phyloP scores from a whole-genome alignment of 1,140 invertebrate species.

The Aethina tumida region DNA sequence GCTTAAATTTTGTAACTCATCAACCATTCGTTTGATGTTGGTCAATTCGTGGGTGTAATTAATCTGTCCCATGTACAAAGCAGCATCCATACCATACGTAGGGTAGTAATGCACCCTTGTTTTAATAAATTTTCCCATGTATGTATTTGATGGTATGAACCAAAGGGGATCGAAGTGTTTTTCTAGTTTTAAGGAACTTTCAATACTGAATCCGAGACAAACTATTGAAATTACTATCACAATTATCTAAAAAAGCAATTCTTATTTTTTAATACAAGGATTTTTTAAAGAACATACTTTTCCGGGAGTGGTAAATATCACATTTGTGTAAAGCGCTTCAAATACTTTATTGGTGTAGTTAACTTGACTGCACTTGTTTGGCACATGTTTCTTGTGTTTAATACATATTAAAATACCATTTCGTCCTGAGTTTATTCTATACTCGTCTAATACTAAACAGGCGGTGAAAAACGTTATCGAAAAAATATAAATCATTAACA shows the following conservation, averaged over 20 bases:
- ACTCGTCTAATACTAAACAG: slow-evolving; percentile 59
- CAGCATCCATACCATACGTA: slow-evolving; percentile 50
- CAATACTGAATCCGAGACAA: slow-evolving; percentile 47
- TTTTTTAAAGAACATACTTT: slow-evolving; percentile 38
- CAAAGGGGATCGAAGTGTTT: slow-evolving; percentile 70
- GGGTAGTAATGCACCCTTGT: slow-evolving; percentile 49
- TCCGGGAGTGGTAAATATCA: slow-evolving; percentile 48
- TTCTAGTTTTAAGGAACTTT: slow-evolving; percentile 50
- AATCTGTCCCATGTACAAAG: slow-evolving; percentile 55
- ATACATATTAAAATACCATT: slow-evolving; percentile 62
- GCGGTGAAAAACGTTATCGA: slow-evolving; percentile 73
- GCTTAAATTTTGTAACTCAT: slow-evolving; percentile 42
- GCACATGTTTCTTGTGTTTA: slow-evolving; percentile 45
- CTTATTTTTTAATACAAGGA: not conserved
- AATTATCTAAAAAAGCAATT: slow-evolving; percentile 33
- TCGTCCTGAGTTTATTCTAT: slow-evolving; percentile 47
- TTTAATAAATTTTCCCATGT: slow-evolving; percentile 53
- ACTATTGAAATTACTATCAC: slow-evolving; percentile 48
- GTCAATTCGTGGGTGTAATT: slow-evolving; percentile 54
- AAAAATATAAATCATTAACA: slow-evolving; percentile 62
- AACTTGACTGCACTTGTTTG: slow-evolving; percentile 34
- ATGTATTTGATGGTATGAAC: slow-evolving; percentile 62
- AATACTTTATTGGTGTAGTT: slow-evolving; percentile 42
- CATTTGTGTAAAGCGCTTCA: slow-evolving; percentile 44
- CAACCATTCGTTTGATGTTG: slow-evolving; percentile 46